Evolutionary conservation across 2,797 vertebrate species (phyloP).

Genomic region (Morelia viridis): DNA sequence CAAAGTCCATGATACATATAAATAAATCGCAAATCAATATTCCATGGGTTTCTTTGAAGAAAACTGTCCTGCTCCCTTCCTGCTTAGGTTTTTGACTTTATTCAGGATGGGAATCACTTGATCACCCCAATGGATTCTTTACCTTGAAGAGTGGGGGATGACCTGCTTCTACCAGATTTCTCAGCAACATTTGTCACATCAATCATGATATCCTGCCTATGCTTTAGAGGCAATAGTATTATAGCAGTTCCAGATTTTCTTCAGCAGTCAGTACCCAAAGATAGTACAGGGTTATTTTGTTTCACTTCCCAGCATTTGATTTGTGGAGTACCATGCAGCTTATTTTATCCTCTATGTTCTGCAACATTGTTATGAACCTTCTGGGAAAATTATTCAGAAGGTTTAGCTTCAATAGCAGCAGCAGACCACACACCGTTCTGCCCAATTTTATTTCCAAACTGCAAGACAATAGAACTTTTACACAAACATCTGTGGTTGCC

Average conservation of each 20-base stretch:
- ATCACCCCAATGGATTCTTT: neutral
- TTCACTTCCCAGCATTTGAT: neutral
- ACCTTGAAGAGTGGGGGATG: no score
- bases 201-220: neutral
- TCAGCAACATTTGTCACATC: neutral
- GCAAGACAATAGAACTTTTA: neutral
- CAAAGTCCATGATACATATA: neutral
- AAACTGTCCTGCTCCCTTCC: neutral
- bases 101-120: neutral
- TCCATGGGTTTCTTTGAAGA: neutral
- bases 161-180: neutral
- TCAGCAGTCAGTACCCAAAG: neutral
- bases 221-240: neutral
- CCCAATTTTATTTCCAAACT: neutral
- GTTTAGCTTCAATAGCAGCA: neutral
- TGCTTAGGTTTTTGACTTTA: neutral
- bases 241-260: neutral
- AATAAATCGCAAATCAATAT: neutral
- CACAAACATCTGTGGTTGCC: neutral
- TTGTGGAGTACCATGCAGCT: neutral
- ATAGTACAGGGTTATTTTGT: neutral
- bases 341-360: neutral
- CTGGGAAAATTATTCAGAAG: neutral
- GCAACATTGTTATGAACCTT: neutral
- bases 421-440: neutral